Conservation (phyloP, 2,888 invertebrate species). For the Erynnis tages region DNA sequence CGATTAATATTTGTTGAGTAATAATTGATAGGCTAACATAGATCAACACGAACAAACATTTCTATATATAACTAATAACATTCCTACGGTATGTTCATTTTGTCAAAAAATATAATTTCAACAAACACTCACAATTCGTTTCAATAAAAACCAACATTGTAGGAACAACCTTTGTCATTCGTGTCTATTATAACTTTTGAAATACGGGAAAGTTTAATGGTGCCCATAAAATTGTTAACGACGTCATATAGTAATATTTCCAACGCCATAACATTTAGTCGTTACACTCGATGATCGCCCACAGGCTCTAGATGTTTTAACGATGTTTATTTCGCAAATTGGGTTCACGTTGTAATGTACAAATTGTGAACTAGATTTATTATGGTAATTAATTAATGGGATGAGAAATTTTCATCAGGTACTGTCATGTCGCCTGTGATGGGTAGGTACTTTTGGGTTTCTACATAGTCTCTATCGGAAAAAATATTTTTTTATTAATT, state of each 20-base stretch:
- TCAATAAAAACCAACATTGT: constrained; percentile 17
- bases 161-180: background rate
- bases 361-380: background rate
- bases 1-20: too few relatives aligned
- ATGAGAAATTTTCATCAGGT: too few relatives aligned
- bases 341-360: background rate
- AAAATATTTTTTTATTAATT: too few relatives aligned
- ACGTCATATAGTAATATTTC: constrained; percentile 46
- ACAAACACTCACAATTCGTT: too few relatives aligned
- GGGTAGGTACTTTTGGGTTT: too few relatives aligned
- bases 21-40: too few relatives aligned
- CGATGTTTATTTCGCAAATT: constrained; percentile 4
- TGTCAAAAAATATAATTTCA: too few relatives aligned
- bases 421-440: too few relatives aligned
- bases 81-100: too few relatives aligned
- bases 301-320: background rate
- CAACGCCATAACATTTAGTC: constrained; percentile 36
- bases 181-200: constrained; percentile 15
- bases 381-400: background rate
- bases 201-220: constrained; percentile 42
- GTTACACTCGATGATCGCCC: background rate
- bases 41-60: too few relatives aligned
- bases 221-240: constrained; percentile 49
- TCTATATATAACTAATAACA: too few relatives aligned
- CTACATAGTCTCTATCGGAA: too few relatives aligned